Evolutionary conservation across 1,140 invertebrate species (phyloP), one percentile per base, ranked within the genome.

Genomic region (Listronotus oregonensis): DNA sequence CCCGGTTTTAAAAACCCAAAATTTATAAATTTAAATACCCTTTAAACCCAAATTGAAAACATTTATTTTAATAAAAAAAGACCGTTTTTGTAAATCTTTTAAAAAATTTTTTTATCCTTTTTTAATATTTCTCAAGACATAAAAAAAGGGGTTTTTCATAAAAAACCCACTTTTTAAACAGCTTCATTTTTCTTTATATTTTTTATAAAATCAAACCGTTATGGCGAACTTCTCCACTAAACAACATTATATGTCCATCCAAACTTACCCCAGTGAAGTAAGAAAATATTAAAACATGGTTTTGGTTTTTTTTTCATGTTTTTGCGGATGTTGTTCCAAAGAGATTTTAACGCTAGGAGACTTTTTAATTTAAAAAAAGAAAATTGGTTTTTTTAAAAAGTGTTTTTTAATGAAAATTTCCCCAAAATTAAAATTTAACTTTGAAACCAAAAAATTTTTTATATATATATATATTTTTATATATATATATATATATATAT

Each of bases 161-260:
- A 47, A 83, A 15, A 93, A 93, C 69, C 95, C 89, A 73, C 86
- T 84, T 46, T 82, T 77, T 47, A 95, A 80, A 32, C 85, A 62
- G 80, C 80, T 77, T 95, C 91, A 73, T 93, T 87, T 69, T 88
- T 87, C 42, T 81, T 82, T 34, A 95, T 86, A 80, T 93, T 92
- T 77, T n/a, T 90, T 92, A 96, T 91, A 51, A 94, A 82, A 80
- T 94, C 92, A 46, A 95, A 81, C 94, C 94, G 80, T 94, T 93
- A 73, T 93, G 87, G 57, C 93, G 82, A 21, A 96, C 93, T 86
- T 96, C 94, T 11, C 92, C 93, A 66, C 90, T 94, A 78, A 91
- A 94, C 0, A 97, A 84, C 82, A 91, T 90, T 15, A 97, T 87
- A 74, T 92, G 88, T 2, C 94, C 94, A 74, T 95, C 90, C 40